A percentile compares a stretch with the other conserved stretches of the same genome.
phyloP scores from a whole-genome alignment of 2,797 vertebrate species.

The Notoglanidium macrostoma region DNA sequence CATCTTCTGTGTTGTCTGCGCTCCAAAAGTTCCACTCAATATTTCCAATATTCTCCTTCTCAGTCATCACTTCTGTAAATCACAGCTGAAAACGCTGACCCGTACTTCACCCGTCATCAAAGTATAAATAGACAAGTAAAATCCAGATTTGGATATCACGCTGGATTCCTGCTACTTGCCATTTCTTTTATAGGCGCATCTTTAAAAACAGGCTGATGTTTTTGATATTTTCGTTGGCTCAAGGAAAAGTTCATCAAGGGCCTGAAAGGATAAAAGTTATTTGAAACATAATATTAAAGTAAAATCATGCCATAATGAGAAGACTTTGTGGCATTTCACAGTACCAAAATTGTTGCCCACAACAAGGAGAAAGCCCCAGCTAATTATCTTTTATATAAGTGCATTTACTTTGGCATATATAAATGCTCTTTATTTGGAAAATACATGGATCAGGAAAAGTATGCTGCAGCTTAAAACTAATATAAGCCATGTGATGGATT shows the following conservation, averaged over 20 bases:
- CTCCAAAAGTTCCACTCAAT: not conserved
- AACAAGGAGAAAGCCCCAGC: not conserved
- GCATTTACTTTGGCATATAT: conserved; percentile 29
- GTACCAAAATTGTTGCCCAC: conserved; percentile 10
- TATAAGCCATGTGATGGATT: not conserved
- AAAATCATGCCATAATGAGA: conserved; percentile 15
- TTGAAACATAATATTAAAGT: conserved; percentile 16
- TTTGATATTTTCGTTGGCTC: not conserved
- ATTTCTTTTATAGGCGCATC: not conserved
- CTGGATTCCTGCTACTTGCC: conserved; percentile 14
- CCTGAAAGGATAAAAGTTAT: conserved; percentile 17
- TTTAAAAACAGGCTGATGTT: conserved; percentile 1
- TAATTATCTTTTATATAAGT: conserved; percentile 31
- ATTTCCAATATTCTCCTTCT: not conserved
- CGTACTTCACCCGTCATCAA: conserved; percentile 5
- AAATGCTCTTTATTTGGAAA: conserved; percentile 21
- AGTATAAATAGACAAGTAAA: conserved; percentile 14
- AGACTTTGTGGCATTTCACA: not conserved
- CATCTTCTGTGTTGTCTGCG: not conserved
- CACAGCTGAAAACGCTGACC: not conserved
- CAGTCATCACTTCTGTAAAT: conserved; percentile 3
- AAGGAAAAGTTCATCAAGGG: not conserved
- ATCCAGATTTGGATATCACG: not conserved
- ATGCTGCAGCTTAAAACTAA: conserved; percentile 3
- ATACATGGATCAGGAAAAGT: conserved; percentile 22